Base-by-base conservation (phyloP, 1,140 invertebrate genomes). In the Colletes gigas region DNA sequence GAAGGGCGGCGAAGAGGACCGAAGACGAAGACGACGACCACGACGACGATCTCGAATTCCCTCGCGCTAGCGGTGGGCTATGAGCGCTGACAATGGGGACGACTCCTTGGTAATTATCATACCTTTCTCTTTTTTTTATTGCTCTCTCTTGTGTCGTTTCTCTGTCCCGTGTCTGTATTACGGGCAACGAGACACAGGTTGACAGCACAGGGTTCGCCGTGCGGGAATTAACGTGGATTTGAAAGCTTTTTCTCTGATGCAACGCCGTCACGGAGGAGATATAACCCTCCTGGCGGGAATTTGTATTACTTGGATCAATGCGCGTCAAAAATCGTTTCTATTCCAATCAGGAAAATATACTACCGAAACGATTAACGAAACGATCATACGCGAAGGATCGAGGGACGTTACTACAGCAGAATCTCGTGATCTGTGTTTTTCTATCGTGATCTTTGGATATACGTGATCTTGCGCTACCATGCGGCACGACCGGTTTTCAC, bases 51-150 rank as follows among this genome's bases (percentile, higher is more conserved):
- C 69, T 82, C 87, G 85, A 83, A 79, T 84, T 90, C 78, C 89
- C 85, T 87, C 85, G 89, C 83, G 88, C 87, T 81, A 88, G 89
- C 88, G 88, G 86, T 86, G 89, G 91, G 93, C 90, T 92, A 93
- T 93, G 93, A 93, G 90, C 92, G 90, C 92, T 93, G 93, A 93
- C 90, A 93, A 93, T 93, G 93, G 89, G 89, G 93, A 93, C 88
- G 93, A 93, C 89, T 93, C 93, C 92, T 92, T 93, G 93, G 93
- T 93, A 93, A 92, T 90, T 92, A 91, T 88, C 86, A 78, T 78
- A 85, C 82, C 81, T 83, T 86, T 85, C 78, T 78, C 77, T 86
- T 87, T 82, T 87, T 82, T 87, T 88, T 73, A 65, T 80, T 73
- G 6, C 44, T 54, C 60, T 78, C 82, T 82, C 69, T 52, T 59